A percentile compares a stretch with the other conserved stretches of the same genome.
Conservation (phyloP, 64 coral and sea anemone genomes). For the Stichodactyla mertensii region DNA sequence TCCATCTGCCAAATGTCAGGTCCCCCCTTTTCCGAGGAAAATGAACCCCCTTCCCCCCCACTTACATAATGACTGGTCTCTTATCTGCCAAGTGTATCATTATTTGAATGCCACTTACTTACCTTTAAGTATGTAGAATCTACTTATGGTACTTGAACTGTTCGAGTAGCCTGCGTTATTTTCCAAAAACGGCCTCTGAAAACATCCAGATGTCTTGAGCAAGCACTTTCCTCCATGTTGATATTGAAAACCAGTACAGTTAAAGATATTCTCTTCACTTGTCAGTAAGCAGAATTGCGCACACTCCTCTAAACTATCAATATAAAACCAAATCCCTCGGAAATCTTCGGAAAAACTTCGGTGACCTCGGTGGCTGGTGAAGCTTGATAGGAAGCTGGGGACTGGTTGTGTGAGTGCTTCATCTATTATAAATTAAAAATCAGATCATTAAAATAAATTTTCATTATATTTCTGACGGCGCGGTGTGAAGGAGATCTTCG, state of each 20-base stretch:
- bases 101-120: not conserved
- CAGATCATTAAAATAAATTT: not conserved
- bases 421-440: not conserved
- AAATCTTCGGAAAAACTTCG: not conserved
- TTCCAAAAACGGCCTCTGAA: not conserved
- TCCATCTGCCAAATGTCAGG: no score
- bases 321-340: not conserved
- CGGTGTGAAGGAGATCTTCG: no score
- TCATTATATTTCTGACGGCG: not conserved
- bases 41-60: no score
- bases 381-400: not conserved
- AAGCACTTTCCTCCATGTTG: not conserved
- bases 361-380: not conserved
- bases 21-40: no score
- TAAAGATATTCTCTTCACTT: not conserved
- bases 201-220: not conserved
- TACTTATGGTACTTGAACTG: not conserved
- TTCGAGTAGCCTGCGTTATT: not conserved
- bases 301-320: not conserved
- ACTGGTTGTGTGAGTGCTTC: not conserved
- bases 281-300: not conserved
- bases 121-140: not conserved
- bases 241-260: constrained; percentile 19
- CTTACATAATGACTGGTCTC: no score
- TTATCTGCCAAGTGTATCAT: no score